Base-by-base conservation (phyloP, 92 coral and sea anemone genomes). In the Phymanthus crucifer region DNA sequence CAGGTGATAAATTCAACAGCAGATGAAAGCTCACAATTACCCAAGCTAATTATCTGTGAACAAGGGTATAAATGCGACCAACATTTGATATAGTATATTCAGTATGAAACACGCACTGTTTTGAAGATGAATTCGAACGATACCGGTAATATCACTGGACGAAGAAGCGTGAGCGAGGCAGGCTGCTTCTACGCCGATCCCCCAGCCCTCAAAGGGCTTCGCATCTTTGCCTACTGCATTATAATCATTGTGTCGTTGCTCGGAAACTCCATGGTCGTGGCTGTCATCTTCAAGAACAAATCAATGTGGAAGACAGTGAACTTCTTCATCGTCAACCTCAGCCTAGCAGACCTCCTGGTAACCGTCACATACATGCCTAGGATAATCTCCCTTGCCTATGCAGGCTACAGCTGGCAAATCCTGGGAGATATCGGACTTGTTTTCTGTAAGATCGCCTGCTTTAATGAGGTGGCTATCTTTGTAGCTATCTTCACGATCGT, bases 261-360 rank as follows among this genome's bases (percentile, higher is more conserved):
- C 68, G 97, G 94, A 17, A 92, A 92, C 57, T 75, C 90, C 13
- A 54, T 70, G 29, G 92, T 92, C 19, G 73, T 90, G 21, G 65
- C 80, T 13, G 85, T 89, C 52, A 91, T 92, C 13, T 80, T 50
- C 84, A 76, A 71, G 31, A 83, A 86, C 72, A 84, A 72, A 66
- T 77, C 81, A 2, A 70, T 92, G 89, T 47, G 85, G 72, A 90
- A 84, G 40, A 91, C 93, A 17, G 84, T 92, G 46, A 84, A 92
- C 78, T 92, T 71, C 52, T 92, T 92, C 70, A 92, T 92, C 65
- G 91, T 89, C 70, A 92, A 92, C 27, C 87, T 88, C 88, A 83
- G 91, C 47, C 71, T 76, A 19, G 93, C 97, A 6, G 90, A 86
- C 34, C 74, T 89, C 17, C 68, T 92, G 3, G 85, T 90, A 50